These are phyloP conservation scores for Cricetomys ansorgei DNA, from an alignment of 2,113 vertebrate species.

Conservation along the genomic window DNA sequence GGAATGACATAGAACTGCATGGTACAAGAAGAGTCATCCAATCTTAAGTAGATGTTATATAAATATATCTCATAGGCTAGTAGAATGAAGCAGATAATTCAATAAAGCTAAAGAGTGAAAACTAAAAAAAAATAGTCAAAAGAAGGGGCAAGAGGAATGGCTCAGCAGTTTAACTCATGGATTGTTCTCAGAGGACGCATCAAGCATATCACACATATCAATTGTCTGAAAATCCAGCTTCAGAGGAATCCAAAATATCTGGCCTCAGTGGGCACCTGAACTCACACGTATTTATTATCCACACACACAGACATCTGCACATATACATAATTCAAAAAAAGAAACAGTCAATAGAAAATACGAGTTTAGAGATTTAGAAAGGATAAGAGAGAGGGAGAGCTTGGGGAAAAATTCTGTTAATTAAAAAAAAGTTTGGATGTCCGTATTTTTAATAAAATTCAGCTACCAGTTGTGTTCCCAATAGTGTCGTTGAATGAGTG, in stretches of 20 bases:
- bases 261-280: neutral
- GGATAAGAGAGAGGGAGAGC: neutral
- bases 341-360: constrained; percentile 7
- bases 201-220: neutral
- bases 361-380: constrained; percentile 9
- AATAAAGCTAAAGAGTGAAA: neutral
- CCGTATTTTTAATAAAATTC: neutral
- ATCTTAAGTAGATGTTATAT: neutral
- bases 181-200: neutral
- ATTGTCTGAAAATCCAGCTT: neutral
- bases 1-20: neutral
- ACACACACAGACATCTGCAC: neutral
- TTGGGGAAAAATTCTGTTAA: neutral
- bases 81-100: neutral
- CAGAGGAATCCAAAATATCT: neutral
- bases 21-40: neutral
- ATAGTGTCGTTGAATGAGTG: neutral
- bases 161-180: neutral
- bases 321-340: neutral
- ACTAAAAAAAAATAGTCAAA: neutral
- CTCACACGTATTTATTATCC: neutral
- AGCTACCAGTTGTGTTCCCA: neutral
- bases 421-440: neutral
- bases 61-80: neutral
- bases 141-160: neutral